A percentile compares a stretch with the other conserved stretches of the same genome.
These are phyloP conservation scores for Dendrocopos noguchii DNA, from an alignment of 2,113 vertebrate species.

Conservation along the genomic window DNA sequence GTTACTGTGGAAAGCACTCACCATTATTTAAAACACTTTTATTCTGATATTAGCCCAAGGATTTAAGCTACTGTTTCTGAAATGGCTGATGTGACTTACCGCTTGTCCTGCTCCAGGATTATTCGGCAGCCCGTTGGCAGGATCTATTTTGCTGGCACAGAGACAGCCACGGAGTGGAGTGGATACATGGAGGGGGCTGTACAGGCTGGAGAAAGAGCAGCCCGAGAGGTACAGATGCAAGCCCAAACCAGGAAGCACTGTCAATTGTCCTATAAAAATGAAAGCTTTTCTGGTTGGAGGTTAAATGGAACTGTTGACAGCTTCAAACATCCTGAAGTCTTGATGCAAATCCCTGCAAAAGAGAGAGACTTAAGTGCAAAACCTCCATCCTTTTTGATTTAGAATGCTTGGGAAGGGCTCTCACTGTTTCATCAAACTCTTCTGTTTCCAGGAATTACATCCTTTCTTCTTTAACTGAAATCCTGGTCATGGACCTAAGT, in stretches of 20 bases:
- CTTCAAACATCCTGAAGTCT: neutral
- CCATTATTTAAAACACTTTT: neutral
- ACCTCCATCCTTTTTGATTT: neutral
- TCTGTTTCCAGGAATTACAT: neutral
- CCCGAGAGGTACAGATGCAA: conserved; percentile 84
- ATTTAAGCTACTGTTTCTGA: neutral
- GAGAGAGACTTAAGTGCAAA: neutral
- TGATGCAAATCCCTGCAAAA: neutral
- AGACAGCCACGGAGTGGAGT: conserved; percentile 95
- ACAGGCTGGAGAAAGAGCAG: conserved; percentile 93
- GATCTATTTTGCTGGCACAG: conserved; percentile 94
- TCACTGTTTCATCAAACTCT: neutral
- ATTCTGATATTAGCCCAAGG: neutral
- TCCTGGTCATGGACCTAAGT: neutral
- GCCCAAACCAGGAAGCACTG: neutral
- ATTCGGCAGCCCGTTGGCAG: conserved; percentile 87
- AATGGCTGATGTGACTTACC: neutral
- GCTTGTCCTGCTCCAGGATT: conserved; percentile 75
- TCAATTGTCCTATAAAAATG: neutral
- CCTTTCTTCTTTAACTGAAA: neutral
- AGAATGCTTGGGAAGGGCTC: neutral
- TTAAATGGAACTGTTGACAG: neutral
- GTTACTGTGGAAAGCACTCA: neutral
- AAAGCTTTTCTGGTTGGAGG: neutral
- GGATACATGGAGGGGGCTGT: conserved; percentile 98